A percentile compares a stretch with the other conserved stretches of the same genome.
Evolutionary conservation across 2,113 vertebrate genomes (phyloP).

Genomic region (Cebus imitator): DNA sequence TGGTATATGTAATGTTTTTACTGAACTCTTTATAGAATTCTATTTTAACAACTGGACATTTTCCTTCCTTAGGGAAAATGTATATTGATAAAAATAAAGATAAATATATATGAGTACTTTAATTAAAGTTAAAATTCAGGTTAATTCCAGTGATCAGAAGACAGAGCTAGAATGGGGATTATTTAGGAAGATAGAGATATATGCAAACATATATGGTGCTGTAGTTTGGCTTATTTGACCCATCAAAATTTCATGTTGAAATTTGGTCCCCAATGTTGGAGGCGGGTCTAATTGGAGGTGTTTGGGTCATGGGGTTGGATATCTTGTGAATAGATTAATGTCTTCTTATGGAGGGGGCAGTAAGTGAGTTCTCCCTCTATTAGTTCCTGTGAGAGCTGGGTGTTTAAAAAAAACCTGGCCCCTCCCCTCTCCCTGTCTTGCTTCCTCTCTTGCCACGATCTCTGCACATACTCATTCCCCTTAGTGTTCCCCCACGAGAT

Average conservation of each 20-base stretch:
- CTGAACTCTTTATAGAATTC: not conserved
- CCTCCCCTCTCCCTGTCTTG: not conserved
- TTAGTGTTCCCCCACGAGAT: not conserved
- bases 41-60: not conserved
- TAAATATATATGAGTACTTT: not conserved
- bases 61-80: not conserved
- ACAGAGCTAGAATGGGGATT: not conserved
- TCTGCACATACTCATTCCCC: not conserved
- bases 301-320: not conserved
- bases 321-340: not conserved
- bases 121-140: slow-evolving; percentile 15
- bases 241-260: not conserved
- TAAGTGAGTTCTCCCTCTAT: not conserved
- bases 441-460: not conserved
- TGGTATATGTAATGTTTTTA: not conserved
- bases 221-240: not conserved
- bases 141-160: not conserved
- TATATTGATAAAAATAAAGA: not conserved
- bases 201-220: not conserved
- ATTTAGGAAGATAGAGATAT: not conserved
- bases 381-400: not conserved
- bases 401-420: not conserved
- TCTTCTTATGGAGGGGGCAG: not conserved
- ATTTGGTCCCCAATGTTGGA: not conserved
- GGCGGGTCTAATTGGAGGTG: not conserved